A percentile compares a stretch with the other conserved stretches of the same genome.
Conservation (phyloP, 2,888 invertebrate species). For the Aphidoletes aphidimyza region DNA sequence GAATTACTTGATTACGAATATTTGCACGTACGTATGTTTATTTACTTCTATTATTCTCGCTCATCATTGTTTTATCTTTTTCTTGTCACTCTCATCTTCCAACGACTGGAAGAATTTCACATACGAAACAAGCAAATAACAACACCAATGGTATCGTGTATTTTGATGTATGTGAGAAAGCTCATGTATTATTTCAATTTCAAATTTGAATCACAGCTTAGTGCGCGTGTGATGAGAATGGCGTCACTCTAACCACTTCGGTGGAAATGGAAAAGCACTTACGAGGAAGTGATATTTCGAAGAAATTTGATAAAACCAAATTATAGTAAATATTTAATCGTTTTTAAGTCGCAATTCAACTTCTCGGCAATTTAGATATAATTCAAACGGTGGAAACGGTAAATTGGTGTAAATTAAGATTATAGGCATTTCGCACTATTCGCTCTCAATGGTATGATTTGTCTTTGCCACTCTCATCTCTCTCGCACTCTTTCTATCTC, state of each 20-base stretch:
- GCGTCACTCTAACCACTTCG: too few species aligned
- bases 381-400: too few species aligned
- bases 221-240: background rate
- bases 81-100: background rate
- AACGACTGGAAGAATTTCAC: background rate
- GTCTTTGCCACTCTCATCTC: too few species aligned
- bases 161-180: too few species aligned
- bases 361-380: too few species aligned
- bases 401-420: too few species aligned
- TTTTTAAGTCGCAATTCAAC: background rate
- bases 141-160: background rate
- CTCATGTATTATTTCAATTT: background rate
- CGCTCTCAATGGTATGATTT: too few species aligned
- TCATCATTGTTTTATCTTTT: background rate
- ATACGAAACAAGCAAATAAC: background rate
- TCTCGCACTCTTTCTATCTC: too few species aligned
- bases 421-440: too few species aligned
- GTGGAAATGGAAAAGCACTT: too few species aligned
- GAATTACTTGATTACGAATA: slow-evolving; percentile 38
- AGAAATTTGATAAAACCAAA: background rate
- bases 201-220: background rate
- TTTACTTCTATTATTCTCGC: background rate
- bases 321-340: background rate
- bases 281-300: too few species aligned
- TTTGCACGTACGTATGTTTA: slow-evolving; percentile 3